These are phyloP conservation scores for Lycodopsis pacificus DNA, from an alignment of 2,797 vertebrate genomes.

Conservation along the genomic window DNA sequence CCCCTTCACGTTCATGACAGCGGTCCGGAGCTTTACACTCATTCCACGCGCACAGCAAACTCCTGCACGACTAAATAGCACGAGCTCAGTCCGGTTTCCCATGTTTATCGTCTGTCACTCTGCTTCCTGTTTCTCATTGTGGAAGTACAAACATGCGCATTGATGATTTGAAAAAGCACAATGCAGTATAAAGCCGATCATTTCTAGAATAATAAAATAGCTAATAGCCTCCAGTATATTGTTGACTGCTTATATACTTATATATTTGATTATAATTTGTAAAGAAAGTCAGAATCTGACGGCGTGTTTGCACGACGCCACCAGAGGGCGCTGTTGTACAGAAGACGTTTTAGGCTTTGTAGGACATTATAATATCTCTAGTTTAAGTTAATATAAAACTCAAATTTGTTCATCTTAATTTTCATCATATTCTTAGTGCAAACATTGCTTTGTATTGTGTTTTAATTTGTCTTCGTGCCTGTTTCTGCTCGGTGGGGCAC, in stretches of 20 bases:
- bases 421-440: background rate
- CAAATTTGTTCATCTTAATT: background rate
- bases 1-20: background rate
- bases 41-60: too few species aligned
- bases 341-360: background rate
- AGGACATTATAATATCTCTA: background rate
- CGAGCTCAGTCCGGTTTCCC: background rate
- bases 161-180: background rate
- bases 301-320: background rate
- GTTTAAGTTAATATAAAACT: too few species aligned
- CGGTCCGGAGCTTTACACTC: background rate
- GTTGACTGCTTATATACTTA: background rate
- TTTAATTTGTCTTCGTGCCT: too few species aligned
- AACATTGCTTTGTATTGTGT: too few species aligned
- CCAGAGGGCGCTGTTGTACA: background rate
- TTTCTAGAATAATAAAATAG: too few species aligned
- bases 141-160: conserved; percentile 37
- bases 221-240: background rate
- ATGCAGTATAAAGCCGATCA: background rate
- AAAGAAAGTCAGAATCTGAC: background rate
- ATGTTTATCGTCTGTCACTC: background rate
- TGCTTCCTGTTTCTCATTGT: conserved; percentile 49
- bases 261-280: background rate
- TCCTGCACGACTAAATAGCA: background rate
- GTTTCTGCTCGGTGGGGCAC: background rate